phyloP scores from a whole-genome alignment of 2,888 invertebrate genomes.

The Microctonus brassicae region DNA sequence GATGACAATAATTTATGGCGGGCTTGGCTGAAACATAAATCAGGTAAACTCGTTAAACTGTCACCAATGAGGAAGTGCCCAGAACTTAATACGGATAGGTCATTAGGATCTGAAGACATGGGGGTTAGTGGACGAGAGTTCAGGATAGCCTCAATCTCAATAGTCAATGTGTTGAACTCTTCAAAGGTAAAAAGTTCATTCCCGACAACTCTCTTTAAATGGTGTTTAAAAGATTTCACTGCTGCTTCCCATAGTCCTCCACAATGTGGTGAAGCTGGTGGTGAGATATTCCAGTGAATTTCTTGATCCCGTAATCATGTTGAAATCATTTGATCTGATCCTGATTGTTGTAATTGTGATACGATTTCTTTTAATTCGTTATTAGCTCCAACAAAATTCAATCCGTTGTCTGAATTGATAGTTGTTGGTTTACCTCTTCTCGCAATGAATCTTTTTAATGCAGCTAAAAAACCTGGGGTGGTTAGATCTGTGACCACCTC shows the following conservation, averaged over 20 bases:
- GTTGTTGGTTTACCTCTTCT: conserved; percentile 18
- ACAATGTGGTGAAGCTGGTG: conserved; percentile 33
- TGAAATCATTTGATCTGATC: not conserved
- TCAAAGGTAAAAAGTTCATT: conserved; percentile 30
- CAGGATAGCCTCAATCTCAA: conserved; percentile 26
- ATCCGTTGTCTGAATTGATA: conserved; percentile 43
- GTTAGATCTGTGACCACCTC: conserved; percentile 42
- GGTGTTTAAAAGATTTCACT: conserved; percentile 36
- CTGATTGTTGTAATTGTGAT: not conserved
- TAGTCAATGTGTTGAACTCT: conserved; percentile 22
- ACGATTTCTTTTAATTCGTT: conserved; percentile 38
- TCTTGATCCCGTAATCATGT: not conserved
- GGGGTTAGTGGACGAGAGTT: conserved; percentile 37
- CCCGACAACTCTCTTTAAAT: conserved; percentile 18
- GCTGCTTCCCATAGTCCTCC: conserved; percentile 40
- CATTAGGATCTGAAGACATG: conserved; percentile 42
- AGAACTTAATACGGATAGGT: too few relatives aligned
- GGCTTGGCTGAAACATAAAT: too few relatives aligned
- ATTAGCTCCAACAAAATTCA: conserved; percentile 44
- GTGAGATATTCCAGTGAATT: conserved; percentile 33
- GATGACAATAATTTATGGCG: too few relatives aligned
- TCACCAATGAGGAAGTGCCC: too few relatives aligned
- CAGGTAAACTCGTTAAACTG: too few relatives aligned
- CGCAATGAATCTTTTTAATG: conserved; percentile 39
- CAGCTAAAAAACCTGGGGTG: conserved; percentile 42